phyloP scores from a whole-genome alignment of 2,797 vertebrate species.

The Esox lucius region DNA sequence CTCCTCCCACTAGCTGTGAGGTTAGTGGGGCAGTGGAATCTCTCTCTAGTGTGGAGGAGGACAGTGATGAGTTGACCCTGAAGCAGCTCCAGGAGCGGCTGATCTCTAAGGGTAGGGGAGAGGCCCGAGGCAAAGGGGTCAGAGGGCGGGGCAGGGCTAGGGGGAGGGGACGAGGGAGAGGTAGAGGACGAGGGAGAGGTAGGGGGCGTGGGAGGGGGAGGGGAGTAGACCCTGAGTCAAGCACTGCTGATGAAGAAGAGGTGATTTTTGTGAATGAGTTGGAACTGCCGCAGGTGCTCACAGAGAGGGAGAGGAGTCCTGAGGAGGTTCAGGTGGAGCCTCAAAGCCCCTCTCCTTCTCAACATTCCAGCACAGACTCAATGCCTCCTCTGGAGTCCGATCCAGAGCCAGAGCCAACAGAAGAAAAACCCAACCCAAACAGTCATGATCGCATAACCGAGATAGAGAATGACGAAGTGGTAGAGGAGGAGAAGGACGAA shows the following conservation, averaged over 20 bases:
- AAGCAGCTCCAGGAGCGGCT: slow-evolving; percentile 77
- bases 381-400: slow-evolving; percentile 48
- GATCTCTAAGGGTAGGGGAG: slow-evolving; percentile 20
- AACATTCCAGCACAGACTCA: slow-evolving; percentile 45
- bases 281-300: slow-evolving; percentile 56
- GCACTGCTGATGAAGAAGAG: slow-evolving; percentile 36
- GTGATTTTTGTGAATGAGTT: slow-evolving; percentile 41
- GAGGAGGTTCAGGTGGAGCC: slow-evolving; percentile 9
- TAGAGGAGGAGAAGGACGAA: slow-evolving; percentile 11
- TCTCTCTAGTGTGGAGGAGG: slow-evolving; percentile 63
- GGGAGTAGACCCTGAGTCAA: slow-evolving; percentile 39
- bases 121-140: slow-evolving; percentile 39
- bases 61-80: slow-evolving; percentile 83
- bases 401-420: slow-evolving; percentile 33
- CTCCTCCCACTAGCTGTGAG: background rate
- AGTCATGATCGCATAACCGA: background rate
- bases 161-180: slow-evolving; percentile 56
- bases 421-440: slow-evolving; percentile 19
- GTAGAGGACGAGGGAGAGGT: slow-evolving; percentile 59
- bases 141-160: slow-evolving; percentile 44
- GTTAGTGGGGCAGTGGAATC: background rate
- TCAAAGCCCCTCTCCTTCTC: slow-evolving; percentile 38
- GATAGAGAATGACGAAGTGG: background rate
- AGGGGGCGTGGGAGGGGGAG: slow-evolving; percentile 60
- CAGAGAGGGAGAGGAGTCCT: slow-evolving; percentile 53